Conservation (phyloP, 1,140 invertebrate genomes). For the Gryllus bimaculatus region DNA sequence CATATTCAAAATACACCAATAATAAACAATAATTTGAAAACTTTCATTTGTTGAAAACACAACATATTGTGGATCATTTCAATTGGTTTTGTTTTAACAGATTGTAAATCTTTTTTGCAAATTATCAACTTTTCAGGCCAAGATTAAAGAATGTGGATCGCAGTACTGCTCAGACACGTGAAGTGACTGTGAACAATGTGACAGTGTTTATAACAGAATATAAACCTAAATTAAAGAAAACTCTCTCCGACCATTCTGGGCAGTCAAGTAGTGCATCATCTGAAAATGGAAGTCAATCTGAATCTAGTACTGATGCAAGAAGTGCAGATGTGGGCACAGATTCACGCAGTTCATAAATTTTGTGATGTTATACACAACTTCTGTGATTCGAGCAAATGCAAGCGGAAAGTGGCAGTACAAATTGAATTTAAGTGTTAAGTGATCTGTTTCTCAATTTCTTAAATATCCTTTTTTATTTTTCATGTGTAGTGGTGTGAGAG, state of each 20-base stretch:
- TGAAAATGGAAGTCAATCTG: constrained; percentile 50
- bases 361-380: not conserved
- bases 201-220: constrained; percentile 96
- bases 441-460: not conserved
- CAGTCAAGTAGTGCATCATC: constrained; percentile 47
- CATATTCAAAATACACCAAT: too few relatives aligned
- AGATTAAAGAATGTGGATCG: constrained; percentile 84
- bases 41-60: too few relatives aligned
- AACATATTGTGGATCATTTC: not conserved
- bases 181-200: constrained; percentile 92
- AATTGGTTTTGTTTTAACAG: not conserved
- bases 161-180: constrained; percentile 77
- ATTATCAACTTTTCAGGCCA: constrained; percentile 33
- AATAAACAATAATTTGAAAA: not conserved
- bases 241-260: constrained; percentile 34
- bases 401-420: not conserved
- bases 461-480: not conserved
- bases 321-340: constrained; percentile 42
- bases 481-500: not conserved
- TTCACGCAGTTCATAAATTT: constrained; percentile 25
- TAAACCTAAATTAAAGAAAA: constrained; percentile 65
- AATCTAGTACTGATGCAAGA: constrained; percentile 50
- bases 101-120: not conserved
- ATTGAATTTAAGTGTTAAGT: not conserved
- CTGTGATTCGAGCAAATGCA: not conserved